A percentile compares a stretch with the other conserved stretches of the same genome.
Conservation (phyloP, 2,797 vertebrate genomes). For the Cercopithecus mitis region DNA sequence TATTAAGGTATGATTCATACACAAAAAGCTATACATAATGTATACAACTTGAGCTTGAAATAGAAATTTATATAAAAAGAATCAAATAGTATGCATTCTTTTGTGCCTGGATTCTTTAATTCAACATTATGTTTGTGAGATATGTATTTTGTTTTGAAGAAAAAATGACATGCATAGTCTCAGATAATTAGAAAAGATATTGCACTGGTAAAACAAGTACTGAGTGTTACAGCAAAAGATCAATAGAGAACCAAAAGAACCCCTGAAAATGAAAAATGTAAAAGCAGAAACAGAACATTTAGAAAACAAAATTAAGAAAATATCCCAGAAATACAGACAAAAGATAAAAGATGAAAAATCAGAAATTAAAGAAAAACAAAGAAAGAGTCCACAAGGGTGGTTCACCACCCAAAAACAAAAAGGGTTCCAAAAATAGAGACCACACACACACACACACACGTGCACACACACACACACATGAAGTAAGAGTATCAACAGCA, state of each 20-base stretch:
- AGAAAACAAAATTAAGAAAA: background rate
- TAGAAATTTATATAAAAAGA: conserved; percentile 10
- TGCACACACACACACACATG: background rate
- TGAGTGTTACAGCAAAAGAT: background rate
- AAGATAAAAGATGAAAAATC: background rate
- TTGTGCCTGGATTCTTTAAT: background rate
- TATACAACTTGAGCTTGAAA: background rate
- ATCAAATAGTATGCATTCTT: background rate
- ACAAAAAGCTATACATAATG: background rate
- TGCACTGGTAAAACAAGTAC: background rate
- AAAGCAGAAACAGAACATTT: background rate
- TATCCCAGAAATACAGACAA: background rate
- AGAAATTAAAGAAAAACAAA: background rate
- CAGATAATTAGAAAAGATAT: background rate
- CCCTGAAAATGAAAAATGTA: conserved; percentile 26
- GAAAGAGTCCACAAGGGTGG: background rate
- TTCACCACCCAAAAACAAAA: background rate
- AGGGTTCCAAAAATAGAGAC: background rate
- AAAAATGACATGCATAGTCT: background rate
- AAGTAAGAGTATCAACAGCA: background rate
- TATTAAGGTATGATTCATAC: background rate
- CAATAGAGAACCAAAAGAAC: background rate
- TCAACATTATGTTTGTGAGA: background rate
- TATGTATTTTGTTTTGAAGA: background rate
- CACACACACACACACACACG: background rate